Evolutionary conservation across 2,113 vertebrate species (phyloP).

Genomic region (Neogale vison): DNA sequence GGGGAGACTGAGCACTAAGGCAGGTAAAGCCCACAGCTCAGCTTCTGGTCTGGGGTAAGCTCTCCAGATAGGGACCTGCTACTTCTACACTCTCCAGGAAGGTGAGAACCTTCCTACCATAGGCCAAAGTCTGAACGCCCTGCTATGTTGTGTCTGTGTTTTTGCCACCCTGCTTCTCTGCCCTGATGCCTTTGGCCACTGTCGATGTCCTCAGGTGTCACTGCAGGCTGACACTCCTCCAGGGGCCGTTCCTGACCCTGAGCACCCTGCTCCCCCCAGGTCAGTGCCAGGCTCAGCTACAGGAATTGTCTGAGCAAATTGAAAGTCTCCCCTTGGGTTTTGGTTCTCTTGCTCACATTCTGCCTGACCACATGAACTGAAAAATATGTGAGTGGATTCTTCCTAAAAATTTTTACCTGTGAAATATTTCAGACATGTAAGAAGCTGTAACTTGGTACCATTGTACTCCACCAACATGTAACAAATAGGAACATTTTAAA

Average conservation of each 20-base stretch:
- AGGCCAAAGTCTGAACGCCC: fast-evolving
- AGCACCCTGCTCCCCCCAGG: fast-evolving
- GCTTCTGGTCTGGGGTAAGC: neutral
- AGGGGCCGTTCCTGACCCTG: fast-evolving
- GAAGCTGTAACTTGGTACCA: neutral
- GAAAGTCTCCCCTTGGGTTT: too few species aligned
- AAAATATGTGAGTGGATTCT: neutral
- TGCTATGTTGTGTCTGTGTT: fast-evolving
- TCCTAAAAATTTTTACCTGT: neutral
- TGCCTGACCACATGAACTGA: neutral
- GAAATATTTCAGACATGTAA: neutral
- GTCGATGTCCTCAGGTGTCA: fast-evolving
- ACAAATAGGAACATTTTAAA: neutral
- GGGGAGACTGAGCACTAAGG: neutral
- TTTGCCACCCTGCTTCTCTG: neutral
- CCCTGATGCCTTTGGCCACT: neutral
- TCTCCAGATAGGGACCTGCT: fast-evolving
- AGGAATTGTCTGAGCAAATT: neutral
- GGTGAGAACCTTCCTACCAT: neutral
- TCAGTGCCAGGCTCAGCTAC: neutral
- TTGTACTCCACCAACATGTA: neutral
- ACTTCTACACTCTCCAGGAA: too few species aligned
- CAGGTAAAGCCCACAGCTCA: neutral
- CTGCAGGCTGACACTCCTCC: neutral
- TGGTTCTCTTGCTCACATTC: neutral